Base-by-base conservation (phyloP, 1,140 invertebrate genomes). In the Charaxes varanes region DNA sequence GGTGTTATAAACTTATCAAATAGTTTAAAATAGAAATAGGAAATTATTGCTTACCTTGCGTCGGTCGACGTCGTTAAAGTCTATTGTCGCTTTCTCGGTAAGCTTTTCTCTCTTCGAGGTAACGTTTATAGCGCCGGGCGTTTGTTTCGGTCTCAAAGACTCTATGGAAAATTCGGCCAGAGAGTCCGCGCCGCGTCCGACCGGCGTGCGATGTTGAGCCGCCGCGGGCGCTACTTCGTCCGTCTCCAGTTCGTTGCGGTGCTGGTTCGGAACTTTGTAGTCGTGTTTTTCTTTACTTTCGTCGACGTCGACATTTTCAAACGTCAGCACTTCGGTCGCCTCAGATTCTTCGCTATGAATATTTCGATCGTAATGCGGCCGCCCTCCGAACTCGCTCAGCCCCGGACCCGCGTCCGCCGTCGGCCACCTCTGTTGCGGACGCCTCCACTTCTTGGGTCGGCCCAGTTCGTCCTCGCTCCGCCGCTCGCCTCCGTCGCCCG, bases 351-450 rank as follows among this genome's bases (percentile, higher is more conserved):
- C 41, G 28, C 22, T 37, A 12, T 23, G 21, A 3, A 36, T 18
- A 4, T 6, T 14, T 36, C 13, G 32, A 27, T 56, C 53, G 11
- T 51, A 33, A 24, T 19, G 19, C 15, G 18, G 35, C n/a, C 35
- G 28, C 26, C 16, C 35, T 33, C 57, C 50, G 22, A 67, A 67
- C 50, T 74, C 72, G 30, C 55, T 65, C 23, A 72, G 50, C 51
- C 58, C 52, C 14, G 62, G 56, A 56, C 50, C 62, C 4, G 35
- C 21, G 1, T 66, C 47, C 11, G 59, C 45, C 11, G 37, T 28
- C 15, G 70, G 64, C 24, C 62, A 44, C 41, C 78, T 83, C 56
- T 80, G 69, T 62, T 77, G 72, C 34, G 74, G 70, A 11, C 67
- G 62, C 41, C 68, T 58, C 60, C 79, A 76, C 50, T 72, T 56